These are phyloP conservation scores for Xiphophorus birchmanni DNA, from an alignment of 2,797 vertebrate species.

Conservation along the genomic window DNA sequence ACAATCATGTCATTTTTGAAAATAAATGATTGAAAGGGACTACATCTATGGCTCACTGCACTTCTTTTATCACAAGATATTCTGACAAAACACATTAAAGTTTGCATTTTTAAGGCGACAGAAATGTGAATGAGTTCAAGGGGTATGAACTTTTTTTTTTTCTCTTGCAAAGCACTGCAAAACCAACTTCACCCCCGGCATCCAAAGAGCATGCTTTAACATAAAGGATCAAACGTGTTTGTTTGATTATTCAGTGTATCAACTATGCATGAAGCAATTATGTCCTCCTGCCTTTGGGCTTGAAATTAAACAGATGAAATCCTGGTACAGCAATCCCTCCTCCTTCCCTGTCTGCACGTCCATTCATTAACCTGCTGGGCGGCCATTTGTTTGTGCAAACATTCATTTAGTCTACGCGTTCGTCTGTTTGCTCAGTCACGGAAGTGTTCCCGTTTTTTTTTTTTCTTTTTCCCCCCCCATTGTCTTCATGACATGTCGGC, in stretches of 20 bases:
- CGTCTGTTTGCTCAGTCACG: conserved; percentile 47
- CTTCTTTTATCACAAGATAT: background rate
- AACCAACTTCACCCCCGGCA: conserved; percentile 31
- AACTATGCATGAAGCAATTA: conserved; percentile 81
- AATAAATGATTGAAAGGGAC: background rate
- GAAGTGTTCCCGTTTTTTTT: conserved; percentile 10
- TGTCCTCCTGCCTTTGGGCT: conserved; percentile 60
- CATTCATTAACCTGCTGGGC: conserved; percentile 65
- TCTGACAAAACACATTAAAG: background rate
- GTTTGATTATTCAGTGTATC: conserved; percentile 74
- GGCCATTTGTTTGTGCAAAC: conserved; percentile 68
- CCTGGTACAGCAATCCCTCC: conserved; percentile 40
- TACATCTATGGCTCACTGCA: background rate
- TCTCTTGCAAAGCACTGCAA: conserved; percentile 19
- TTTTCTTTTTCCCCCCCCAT: background rate
- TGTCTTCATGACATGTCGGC: conserved; percentile 24
- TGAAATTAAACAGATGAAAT: conserved; percentile 64
- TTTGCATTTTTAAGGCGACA: background rate
- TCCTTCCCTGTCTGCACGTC: conserved; percentile 46
- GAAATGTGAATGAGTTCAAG: background rate
- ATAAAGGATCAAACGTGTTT: conserved; percentile 60
- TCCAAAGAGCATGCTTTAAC: conserved; percentile 34
- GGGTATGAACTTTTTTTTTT: background rate
- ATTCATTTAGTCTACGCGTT: conserved; percentile 65
- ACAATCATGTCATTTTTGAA: background rate